Percentiles rank a stretch among this genome's conserved stretches.
Conservation (phyloP, 2,888 invertebrate genomes). For the Lacanobia wlatinum region DNA sequence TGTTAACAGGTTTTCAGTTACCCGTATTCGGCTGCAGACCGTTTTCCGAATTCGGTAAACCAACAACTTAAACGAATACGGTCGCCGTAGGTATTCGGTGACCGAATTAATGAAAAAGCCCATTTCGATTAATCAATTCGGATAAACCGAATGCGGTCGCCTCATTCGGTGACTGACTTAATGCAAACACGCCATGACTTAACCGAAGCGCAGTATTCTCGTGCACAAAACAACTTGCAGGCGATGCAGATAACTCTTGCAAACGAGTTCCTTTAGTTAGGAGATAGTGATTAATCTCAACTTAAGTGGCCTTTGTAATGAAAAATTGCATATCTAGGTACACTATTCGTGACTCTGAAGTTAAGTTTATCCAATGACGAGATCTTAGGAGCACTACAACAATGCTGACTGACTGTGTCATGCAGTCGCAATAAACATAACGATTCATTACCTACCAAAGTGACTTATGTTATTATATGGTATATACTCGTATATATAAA, state of each 20-base stretch:
- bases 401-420: conserved; percentile 35
- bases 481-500: too few relatives aligned
- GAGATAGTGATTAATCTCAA: conserved; percentile 6
- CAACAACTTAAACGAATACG: too few relatives aligned
- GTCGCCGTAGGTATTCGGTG: too few relatives aligned
- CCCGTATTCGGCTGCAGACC: too few relatives aligned
- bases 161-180: too few relatives aligned
- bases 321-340: conserved; percentile 26
- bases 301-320: conserved; percentile 24
- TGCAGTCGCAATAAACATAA: conserved; percentile 37
- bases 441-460: conserved; percentile 40
- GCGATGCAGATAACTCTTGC: conserved; percentile 7
- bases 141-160: too few relatives aligned
- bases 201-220: neutral
- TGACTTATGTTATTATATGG: conserved; percentile 3
- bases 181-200: too few relatives aligned
- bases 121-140: too few relatives aligned
- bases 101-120: too few relatives aligned
- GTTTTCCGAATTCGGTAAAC: too few relatives aligned
- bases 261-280: neutral
- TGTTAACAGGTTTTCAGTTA: too few relatives aligned
- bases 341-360: conserved; percentile 55
- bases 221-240: neutral
- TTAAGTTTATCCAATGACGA: conserved; percentile 53
- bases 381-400: conserved; percentile 42